Conservation (phyloP, 2,113 vertebrate genomes). For the Dunckerocampus dactyliophorus region DNA sequence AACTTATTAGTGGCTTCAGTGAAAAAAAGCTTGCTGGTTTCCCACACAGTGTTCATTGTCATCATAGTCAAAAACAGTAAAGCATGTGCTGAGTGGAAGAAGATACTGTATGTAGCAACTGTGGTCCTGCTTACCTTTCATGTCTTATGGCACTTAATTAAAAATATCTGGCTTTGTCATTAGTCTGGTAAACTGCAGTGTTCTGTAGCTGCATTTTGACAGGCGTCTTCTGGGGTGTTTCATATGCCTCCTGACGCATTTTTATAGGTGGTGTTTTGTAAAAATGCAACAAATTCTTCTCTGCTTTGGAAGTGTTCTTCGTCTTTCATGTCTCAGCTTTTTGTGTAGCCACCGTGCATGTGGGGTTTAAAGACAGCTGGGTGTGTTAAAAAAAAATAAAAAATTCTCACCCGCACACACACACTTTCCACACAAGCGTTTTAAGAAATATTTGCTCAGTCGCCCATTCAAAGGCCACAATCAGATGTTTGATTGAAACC, state of each 20-base stretch:
- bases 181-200: slow-evolving; percentile 18
- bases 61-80: too few relatives aligned
- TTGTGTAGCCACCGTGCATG: slow-evolving; percentile 12
- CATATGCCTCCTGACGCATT: slow-evolving; percentile 19
- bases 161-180: slow-evolving; percentile 19
- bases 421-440: slow-evolving; percentile 10
- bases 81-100: too few relatives aligned
- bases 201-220: slow-evolving; percentile 19
- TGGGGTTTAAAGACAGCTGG: slow-evolving; percentile 16
- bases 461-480: slow-evolving; percentile 11
- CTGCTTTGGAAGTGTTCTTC: slow-evolving; percentile 26
- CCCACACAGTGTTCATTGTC: too few relatives aligned
- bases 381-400: slow-evolving; percentile 5
- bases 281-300: slow-evolving; percentile 19
- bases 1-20: too few relatives aligned
- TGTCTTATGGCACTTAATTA: slow-evolving; percentile 15
- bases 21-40: too few relatives aligned
- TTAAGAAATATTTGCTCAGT: slow-evolving; percentile 10
- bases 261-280: slow-evolving; percentile 26
- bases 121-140: too few relatives aligned
- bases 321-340: slow-evolving; percentile 29
- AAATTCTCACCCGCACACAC: slow-evolving; percentile 4
- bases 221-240: slow-evolving; percentile 29
- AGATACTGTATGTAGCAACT: too few relatives aligned
- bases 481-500: slow-evolving; percentile 24